phyloP scores from a whole-genome alignment of 1,140 invertebrate genomes.

The Drosophila pachea region DNA sequence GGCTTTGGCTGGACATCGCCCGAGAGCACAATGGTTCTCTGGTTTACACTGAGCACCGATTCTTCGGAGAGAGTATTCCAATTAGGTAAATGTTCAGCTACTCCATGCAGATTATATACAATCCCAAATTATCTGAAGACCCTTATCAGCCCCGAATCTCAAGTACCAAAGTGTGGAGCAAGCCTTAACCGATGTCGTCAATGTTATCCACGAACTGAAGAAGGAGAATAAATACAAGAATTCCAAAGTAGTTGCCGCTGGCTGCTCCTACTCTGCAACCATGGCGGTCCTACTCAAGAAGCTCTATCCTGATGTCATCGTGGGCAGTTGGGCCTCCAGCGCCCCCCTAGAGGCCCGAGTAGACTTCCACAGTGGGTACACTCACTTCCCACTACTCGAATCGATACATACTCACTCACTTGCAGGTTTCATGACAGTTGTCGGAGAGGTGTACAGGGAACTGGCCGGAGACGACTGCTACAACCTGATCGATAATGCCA shows the following conservation, averaged over 20 bases:
- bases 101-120: not conserved
- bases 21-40: slow-evolving; percentile 83
- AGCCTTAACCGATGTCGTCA: slow-evolving; percentile 87
- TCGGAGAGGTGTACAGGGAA: slow-evolving; percentile 45
- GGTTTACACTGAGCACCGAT: slow-evolving; percentile 89
- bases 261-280: slow-evolving; percentile 90
- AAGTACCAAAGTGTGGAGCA: slow-evolving; percentile 86
- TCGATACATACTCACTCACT: not conserved
- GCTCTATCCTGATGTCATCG: slow-evolving; percentile 87
- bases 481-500: slow-evolving; percentile 79
- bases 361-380: slow-evolving; percentile 81
- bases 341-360: slow-evolving; percentile 85
- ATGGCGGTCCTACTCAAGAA: slow-evolving; percentile 88
- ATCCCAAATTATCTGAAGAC: slow-evolving; percentile 18
- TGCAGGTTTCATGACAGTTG: slow-evolving; percentile 63
- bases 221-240: slow-evolving; percentile 70
- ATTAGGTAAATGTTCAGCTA: slow-evolving; percentile 80
- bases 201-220: slow-evolving; percentile 83
- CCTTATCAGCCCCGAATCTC: slow-evolving; percentile 82
- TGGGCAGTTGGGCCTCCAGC: slow-evolving; percentile 84
- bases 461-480: slow-evolving; percentile 80
- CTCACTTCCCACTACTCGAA: too few species aligned
- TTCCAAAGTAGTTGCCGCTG: slow-evolving; percentile 82
- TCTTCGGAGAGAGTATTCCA: slow-evolving; percentile 88
- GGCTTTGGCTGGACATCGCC: slow-evolving; percentile 83